Evolutionary conservation across 2,888 invertebrate genomes (phyloP), one percentile per base, ranked within the genome.

Genomic region (Polyommatus icarus): DNA sequence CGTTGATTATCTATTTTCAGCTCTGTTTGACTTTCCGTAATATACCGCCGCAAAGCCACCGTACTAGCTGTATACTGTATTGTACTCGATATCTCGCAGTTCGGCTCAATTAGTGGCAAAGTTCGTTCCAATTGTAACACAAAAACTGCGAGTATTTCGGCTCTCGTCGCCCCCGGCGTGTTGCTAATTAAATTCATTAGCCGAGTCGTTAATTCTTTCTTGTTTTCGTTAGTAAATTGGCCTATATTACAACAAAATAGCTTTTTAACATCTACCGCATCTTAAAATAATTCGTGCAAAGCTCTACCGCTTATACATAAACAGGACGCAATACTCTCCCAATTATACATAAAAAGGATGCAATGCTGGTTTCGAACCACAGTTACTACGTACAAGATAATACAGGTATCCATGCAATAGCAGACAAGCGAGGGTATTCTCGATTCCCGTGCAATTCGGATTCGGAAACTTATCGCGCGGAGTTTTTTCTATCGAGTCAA

Each of bases 171-270:
- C 59, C 59, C 20, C 20, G 5, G 59, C 3, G 59, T 59, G 20
- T 20, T 8, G 59, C 59, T 59, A 59, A 59, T 59, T 59, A 59
- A 59, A 59, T 59, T 20, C 59, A 59, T 59, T 59, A 59, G 20
- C 59, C 59, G 20, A 20, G 59, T 20, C 10, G n/a, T 59, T 3
- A 20, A n/a, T 10, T 59, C 2, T 18, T n/a, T 18, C 8, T 59
- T 59, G n/a, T 59, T 20, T 10, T 10, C 59, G 20, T 59, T 59
- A 59, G 20, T 59, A 8, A 59, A 59, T 59, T 57, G 7, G 2
- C n/a, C 6, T n/a, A n/a, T n/a, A 57, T 57, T 6, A 3, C 20
- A 54, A 54, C 5, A 54, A 4, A 54, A 54, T 54, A 54, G 54
- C 18, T 4, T 18, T 54, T 18, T 18, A 54, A 54, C 4, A 4